Conservation (phyloP, 2,797 vertebrate species). For the Craterocephalus amniculus region DNA sequence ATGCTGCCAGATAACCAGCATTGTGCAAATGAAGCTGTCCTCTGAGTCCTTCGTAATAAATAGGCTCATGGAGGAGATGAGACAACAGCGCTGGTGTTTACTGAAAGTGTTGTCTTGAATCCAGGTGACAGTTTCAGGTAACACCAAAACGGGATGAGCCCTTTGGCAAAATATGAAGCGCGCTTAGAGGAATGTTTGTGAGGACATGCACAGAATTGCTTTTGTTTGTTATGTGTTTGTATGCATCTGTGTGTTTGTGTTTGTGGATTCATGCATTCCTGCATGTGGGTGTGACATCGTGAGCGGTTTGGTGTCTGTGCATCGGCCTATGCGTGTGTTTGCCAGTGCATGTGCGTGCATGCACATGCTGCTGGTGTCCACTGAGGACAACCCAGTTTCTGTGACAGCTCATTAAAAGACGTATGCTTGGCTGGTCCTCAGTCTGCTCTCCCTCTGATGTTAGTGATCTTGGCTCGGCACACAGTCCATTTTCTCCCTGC, state of each 20-base stretch:
- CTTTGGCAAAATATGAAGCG: conserved; percentile 38
- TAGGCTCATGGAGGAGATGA: conserved; percentile 27
- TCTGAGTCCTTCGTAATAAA: conserved; percentile 36
- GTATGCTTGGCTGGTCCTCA: conserved; percentile 70
- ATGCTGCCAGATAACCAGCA: conserved; percentile 55
- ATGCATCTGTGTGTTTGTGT: conserved; percentile 26
- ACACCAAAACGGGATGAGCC: conserved; percentile 38
- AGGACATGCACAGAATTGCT: conserved; percentile 40
- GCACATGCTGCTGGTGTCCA: conserved; percentile 49
- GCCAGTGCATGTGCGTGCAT: conserved; percentile 25
- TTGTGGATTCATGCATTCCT: conserved; percentile 34
- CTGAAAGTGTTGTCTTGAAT: conserved; percentile 51
- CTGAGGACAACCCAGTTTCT: conserved; percentile 68
- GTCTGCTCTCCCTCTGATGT: conserved; percentile 56
- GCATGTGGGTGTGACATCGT: conserved; percentile 45
- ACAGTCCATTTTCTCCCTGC: conserved; percentile 25
- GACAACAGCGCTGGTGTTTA: conserved; percentile 21
- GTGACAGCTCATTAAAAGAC: conserved; percentile 81
- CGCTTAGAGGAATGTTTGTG: conserved; percentile 56
- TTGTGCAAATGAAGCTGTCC: conserved; percentile 61
- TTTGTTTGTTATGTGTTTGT: conserved; percentile 31
- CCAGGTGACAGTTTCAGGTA: conserved; percentile 60
- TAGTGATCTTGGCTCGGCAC: conserved; percentile 52
- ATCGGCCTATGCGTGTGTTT: conserved; percentile 32
- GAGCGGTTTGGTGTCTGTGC: conserved; percentile 37